These are phyloP conservation scores for Cheiracanthium punctorium DNA, from an alignment of 2,888 invertebrate species.

Conservation along the genomic window DNA sequence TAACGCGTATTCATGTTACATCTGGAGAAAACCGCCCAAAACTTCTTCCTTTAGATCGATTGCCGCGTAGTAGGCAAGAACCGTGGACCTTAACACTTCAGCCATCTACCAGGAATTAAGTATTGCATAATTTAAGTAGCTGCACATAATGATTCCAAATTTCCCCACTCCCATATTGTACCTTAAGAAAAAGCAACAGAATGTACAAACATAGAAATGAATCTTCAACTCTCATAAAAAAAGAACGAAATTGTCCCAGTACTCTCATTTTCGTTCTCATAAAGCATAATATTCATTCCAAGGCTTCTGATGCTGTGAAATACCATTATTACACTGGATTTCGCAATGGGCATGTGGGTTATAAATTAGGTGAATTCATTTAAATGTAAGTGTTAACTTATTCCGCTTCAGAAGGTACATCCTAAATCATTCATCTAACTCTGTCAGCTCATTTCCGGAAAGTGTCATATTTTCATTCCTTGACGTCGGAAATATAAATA, in stretches of 20 bases:
- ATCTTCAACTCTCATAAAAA: slow-evolving; percentile 47
- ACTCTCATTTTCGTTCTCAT: slow-evolving; percentile 40
- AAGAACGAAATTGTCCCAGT: slow-evolving; percentile 22
- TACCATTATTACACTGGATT: slow-evolving; percentile 11
- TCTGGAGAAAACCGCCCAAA: too few species aligned
- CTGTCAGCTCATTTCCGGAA: slow-evolving; percentile 42
- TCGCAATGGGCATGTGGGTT: slow-evolving; percentile 20
- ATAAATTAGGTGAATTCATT: slow-evolving; percentile 52
- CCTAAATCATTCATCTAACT: slow-evolving; percentile 37
- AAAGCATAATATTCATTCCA: slow-evolving; percentile 29
- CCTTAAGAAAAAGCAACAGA: slow-evolving; percentile 32
- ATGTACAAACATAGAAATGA: slow-evolving; percentile 40
- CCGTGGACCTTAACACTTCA: too few species aligned
- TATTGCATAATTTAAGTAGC: too few species aligned
- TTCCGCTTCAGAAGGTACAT: slow-evolving; percentile 43
- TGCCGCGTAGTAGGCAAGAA: too few species aligned
- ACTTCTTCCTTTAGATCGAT: too few species aligned
- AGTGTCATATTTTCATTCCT: slow-evolving; percentile 17
- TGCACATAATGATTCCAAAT: too few species aligned
- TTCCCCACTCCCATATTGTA: too few species aligned
- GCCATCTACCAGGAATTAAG: too few species aligned
- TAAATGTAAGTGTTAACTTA: slow-evolving; percentile 62
- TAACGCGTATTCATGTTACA: too few species aligned
- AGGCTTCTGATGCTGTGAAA: slow-evolving; percentile 26
- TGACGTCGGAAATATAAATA: slow-evolving; percentile 41